phyloP scores from a whole-genome alignment of 35 echinoderm and acorn worm genomes.

The Apostichopus japonicus region DNA sequence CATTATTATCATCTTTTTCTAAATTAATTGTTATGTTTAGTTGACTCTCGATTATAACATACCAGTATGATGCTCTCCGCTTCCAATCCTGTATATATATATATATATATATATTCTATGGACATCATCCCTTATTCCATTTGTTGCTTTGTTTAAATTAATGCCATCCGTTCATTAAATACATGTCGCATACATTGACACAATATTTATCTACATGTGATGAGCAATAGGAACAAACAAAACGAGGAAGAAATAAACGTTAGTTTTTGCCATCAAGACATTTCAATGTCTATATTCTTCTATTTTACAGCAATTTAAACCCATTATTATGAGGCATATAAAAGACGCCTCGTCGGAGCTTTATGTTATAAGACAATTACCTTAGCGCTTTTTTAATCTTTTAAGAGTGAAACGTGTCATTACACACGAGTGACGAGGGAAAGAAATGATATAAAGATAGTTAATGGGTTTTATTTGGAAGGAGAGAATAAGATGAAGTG shows the following conservation, averaged over 20 bases:
- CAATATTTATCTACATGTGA: constrained; percentile 16
- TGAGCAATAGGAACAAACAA: background rate
- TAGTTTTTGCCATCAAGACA: background rate
- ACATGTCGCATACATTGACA: background rate
- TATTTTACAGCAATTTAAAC: constrained; percentile 34
- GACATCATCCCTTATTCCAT: too few species aligned
- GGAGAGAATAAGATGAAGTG: constrained; percentile 34
- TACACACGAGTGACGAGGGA: constrained; percentile 39
- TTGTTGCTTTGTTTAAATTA: background rate
- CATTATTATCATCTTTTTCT: too few species aligned
- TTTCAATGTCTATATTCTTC: constrained; percentile 1
- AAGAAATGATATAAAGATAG: constrained; percentile 34
- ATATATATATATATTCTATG: too few species aligned
- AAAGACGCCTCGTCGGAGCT: constrained; percentile 17
- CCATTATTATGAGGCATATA: constrained; percentile 23
- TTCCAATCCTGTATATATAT: too few species aligned
- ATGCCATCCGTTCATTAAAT: background rate
- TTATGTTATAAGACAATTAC: constrained; percentile 51
- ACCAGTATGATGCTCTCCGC: too few species aligned
- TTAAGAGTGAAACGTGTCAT: constrained; percentile 32
- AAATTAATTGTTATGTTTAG: too few species aligned
- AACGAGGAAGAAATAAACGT: background rate
- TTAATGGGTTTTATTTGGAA: constrained; percentile 41
- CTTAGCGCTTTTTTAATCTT: constrained; percentile 47
- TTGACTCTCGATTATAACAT: too few species aligned